Conservation (phyloP, 2,888 invertebrate genomes). For the Standfussiana lucernea region DNA sequence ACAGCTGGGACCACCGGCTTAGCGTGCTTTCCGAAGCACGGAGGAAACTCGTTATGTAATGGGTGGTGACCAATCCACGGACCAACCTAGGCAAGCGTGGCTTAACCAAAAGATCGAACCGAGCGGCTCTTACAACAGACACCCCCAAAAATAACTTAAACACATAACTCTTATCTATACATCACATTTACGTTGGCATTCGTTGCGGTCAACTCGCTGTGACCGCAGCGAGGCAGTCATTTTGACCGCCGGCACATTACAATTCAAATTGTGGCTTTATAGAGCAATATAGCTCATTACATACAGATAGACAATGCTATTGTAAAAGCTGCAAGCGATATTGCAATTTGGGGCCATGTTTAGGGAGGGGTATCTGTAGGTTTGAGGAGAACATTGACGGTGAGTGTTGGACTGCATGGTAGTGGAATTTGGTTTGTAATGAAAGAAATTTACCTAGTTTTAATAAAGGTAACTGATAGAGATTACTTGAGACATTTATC, state of each 20-base stretch:
- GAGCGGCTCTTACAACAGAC: no score
- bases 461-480: neutral
- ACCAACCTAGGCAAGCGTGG: no score
- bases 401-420: neutral
- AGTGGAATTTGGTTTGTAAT: neutral
- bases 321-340: slow-evolving; percentile 45
- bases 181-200: slow-evolving; percentile 36
- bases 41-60: neutral
- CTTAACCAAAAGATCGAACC: no score
- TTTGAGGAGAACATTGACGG: neutral
- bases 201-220: slow-evolving; percentile 24
- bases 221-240: slow-evolving; percentile 53
- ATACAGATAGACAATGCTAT: slow-evolving; percentile 37
- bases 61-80: neutral
- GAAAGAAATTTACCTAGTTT: neutral
- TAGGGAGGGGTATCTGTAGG: neutral
- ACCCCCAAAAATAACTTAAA: slow-evolving; percentile 28
- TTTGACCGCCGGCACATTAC: slow-evolving; percentile 58
- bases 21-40: neutral
- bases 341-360: slow-evolving; percentile 37
- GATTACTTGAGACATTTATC: no score
- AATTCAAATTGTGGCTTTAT: slow-evolving; percentile 59
- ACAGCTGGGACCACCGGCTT: neutral
- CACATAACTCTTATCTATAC: neutral
- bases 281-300: slow-evolving; percentile 10